phyloP scores from a whole-genome alignment of 1,140 invertebrate genomes.

The Lepidurus arcticus region DNA sequence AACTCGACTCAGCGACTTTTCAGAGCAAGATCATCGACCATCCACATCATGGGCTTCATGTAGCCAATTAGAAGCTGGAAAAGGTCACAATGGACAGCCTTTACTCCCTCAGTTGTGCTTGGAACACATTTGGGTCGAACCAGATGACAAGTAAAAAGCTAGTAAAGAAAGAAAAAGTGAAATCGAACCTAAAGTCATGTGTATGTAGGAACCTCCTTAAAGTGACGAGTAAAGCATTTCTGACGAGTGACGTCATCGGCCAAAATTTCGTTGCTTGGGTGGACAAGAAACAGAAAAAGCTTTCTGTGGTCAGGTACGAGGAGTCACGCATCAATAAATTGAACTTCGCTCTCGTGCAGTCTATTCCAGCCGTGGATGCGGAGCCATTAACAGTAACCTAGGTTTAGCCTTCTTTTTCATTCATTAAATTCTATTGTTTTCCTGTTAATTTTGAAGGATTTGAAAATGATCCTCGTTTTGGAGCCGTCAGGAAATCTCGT shows the following conservation, averaged over 20 bases:
- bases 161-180: no score
- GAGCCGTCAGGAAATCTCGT: conserved; percentile 70
- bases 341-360: background rate
- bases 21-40: background rate
- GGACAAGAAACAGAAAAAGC: conserved; percentile 56
- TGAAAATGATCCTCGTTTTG: conserved; percentile 75
- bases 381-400: background rate
- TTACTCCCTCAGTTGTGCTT: background rate
- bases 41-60: background rate
- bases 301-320: conserved; percentile 69
- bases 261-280: conserved; percentile 79
- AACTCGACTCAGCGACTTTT: background rate
- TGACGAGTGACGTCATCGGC: conserved; percentile 72
- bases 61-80: background rate
- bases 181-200: background rate
- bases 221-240: conserved; percentile 60
- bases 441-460: conserved; percentile 46
- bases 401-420: background rate
- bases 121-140: background rate
- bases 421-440: background rate
- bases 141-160: background rate
- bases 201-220: conserved; percentile 45
- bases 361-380: background rate
- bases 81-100: background rate
- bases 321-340: conserved; percentile 53